Conservation (phyloP, 30 jellyfish, hydroid and myxozoan species). For the Aurelia coerulea region DNA sequence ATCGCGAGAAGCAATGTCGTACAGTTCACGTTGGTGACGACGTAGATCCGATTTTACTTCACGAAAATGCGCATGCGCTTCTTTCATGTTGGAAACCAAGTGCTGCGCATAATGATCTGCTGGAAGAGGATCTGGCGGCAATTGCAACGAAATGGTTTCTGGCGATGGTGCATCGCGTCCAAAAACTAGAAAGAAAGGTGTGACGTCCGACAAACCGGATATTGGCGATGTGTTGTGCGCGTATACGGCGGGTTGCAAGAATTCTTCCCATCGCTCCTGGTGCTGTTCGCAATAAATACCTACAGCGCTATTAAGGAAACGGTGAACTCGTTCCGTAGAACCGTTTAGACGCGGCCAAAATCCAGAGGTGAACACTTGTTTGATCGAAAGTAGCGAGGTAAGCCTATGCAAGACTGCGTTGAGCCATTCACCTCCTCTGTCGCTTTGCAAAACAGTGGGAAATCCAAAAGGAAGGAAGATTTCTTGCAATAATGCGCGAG, state of each 20-base stretch:
- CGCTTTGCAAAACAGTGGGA: constrained; percentile 59
- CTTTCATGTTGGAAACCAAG: not conserved
- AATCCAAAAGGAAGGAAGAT: constrained; percentile 33
- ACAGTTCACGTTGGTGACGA: constrained; percentile 30
- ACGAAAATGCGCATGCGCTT: not conserved
- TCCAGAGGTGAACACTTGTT: constrained; percentile 19
- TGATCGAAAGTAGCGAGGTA: not conserved
- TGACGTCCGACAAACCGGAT: constrained; percentile 9
- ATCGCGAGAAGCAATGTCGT: constrained; percentile 29
- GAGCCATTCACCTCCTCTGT: constrained; percentile 34
- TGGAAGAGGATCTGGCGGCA: not conserved
- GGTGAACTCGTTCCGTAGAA: constrained; percentile 55
- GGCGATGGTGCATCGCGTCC: constrained; percentile 53
- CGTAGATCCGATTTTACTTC: constrained; percentile 9
- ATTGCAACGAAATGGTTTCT: not conserved
- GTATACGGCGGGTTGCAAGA: constrained; percentile 51
- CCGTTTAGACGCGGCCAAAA: constrained; percentile 53
- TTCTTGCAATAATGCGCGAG: constrained; percentile 16
- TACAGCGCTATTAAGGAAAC: constrained; percentile 39
- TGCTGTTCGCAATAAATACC: constrained; percentile 25
- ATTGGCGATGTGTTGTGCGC: constrained; percentile 57
- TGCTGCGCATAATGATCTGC: not conserved
- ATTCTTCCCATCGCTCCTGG: constrained; percentile 40
- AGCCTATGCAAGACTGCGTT: constrained; percentile 29
- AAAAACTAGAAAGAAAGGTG: constrained; percentile 25